A percentile compares a stretch with the other conserved stretches of the same genome.
Conservation (phyloP, 2,797 vertebrate genomes). For the Tarsius wallacei region DNA sequence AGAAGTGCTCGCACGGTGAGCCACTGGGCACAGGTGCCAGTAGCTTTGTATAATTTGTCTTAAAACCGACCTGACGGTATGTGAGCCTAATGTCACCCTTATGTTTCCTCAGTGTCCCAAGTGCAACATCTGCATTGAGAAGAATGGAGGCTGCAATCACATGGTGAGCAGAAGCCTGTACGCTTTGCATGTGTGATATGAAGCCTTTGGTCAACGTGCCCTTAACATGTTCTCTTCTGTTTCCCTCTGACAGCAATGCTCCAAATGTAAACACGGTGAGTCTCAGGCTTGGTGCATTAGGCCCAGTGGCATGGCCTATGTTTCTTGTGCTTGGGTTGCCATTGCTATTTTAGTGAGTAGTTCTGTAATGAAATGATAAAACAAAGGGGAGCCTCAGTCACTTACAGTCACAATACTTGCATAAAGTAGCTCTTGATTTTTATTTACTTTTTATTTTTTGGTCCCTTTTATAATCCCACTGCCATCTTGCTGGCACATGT, state of each 20-base stretch:
- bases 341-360: slow-evolving; percentile 5
- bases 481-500: not conserved
- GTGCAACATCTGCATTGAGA: slow-evolving; percentile 99
- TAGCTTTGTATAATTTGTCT: slow-evolving; percentile 82
- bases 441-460: not conserved
- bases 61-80: slow-evolving; percentile 57
- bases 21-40: slow-evolving; percentile 70
- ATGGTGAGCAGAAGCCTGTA: slow-evolving; percentile 95
- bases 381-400: not conserved
- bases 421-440: slow-evolving; percentile 23
- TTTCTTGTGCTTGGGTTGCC: slow-evolving; percentile 66
- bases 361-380: not conserved
- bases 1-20: slow-evolving; percentile 74
- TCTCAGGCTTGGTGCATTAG: slow-evolving; percentile 58
- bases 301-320: slow-evolving; percentile 19
- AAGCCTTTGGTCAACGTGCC: slow-evolving; percentile 59
- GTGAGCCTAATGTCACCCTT: slow-evolving; percentile 83
- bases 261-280: slow-evolving; percentile 99
- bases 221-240: slow-evolving; percentile 85
- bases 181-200: slow-evolving; percentile 69
- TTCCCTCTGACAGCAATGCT: slow-evolving; percentile 97
- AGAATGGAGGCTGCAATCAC: slow-evolving; percentile 99
- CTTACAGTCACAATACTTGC: not conserved
- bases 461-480: not conserved
- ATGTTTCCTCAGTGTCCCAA: slow-evolving; percentile 97